These are phyloP conservation scores for Laticauda laticaudata DNA, from an alignment of 2,113 vertebrate genomes.

Conservation along the genomic window DNA sequence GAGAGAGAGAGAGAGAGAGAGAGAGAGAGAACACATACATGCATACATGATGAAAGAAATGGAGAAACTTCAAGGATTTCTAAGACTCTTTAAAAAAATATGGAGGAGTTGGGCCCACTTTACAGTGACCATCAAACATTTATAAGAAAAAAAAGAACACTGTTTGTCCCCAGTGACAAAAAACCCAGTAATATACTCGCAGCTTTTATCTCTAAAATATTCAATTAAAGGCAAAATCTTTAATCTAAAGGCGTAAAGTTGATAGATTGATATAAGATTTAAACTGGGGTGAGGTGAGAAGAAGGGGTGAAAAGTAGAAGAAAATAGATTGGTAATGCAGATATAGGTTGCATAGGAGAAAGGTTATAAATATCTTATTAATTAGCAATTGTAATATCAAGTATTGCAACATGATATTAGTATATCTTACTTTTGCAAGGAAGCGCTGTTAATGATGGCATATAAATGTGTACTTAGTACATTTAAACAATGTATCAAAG, in stretches of 20 bases:
- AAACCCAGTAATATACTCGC: background rate
- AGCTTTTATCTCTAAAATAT: background rate
- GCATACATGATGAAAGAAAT: background rate
- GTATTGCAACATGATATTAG: no score
- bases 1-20: background rate
- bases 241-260: background rate
- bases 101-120: background rate
- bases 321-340: background rate
- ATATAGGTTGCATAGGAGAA: background rate
- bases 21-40: background rate
- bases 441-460: no score
- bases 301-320: background rate
- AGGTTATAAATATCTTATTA: no score
- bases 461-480: no score
- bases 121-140: background rate
- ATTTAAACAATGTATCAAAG: no score
- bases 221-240: background rate
- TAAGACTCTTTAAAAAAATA: background rate
- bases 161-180: background rate
- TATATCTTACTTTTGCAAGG: background rate
- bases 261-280: background rate
- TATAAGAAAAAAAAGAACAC: background rate
- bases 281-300: background rate
- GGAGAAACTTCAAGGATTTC: background rate
- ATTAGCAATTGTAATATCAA: no score